phyloP scores from a whole-genome alignment of 2,797 vertebrate genomes.

The Pteronotus mesoamericanus region DNA sequence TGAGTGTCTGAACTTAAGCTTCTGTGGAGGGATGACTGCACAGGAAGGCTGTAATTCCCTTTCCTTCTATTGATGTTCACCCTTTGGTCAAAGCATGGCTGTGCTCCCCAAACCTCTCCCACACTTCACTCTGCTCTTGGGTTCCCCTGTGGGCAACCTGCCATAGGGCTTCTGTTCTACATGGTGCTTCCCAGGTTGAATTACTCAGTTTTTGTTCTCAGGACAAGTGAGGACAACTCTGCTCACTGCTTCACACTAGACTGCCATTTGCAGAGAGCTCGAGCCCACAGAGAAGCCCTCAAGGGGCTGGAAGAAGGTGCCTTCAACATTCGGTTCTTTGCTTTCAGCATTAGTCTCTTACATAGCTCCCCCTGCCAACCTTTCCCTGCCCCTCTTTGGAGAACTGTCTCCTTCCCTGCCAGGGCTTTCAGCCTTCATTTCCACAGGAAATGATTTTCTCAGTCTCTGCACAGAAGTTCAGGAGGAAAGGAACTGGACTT shows the following conservation, averaged over 20 bases:
- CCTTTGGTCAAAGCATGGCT: not conserved
- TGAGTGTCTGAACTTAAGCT: not conserved
- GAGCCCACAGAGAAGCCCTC: not conserved
- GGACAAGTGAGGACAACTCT: not conserved
- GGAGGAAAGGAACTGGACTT: constrained; percentile 10
- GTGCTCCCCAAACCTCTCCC: not conserved
- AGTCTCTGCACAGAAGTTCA: constrained; percentile 37
- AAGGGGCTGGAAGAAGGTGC: not conserved
- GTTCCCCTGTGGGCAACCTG: not conserved
- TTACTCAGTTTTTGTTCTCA: not conserved
- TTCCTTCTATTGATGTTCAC: not conserved
- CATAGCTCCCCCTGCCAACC: not conserved
- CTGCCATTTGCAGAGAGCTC: not conserved
- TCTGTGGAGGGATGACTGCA: not conserved
- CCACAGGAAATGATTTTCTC: constrained; percentile 14
- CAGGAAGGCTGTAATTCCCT: not conserved
- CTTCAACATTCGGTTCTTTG: not conserved
- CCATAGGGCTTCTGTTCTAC: not conserved
- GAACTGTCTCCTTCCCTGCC: not conserved
- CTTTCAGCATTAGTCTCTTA: not conserved
- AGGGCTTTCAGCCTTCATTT: constrained; percentile 21
- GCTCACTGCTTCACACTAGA: not conserved
- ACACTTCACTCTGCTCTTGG: not conserved
- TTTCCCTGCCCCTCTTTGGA: not conserved
- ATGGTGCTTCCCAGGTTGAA: not conserved